phyloP scores from a whole-genome alignment of 37 sponge, comb jelly and placozoan genomes.

The Spongilla lacustris region DNA sequence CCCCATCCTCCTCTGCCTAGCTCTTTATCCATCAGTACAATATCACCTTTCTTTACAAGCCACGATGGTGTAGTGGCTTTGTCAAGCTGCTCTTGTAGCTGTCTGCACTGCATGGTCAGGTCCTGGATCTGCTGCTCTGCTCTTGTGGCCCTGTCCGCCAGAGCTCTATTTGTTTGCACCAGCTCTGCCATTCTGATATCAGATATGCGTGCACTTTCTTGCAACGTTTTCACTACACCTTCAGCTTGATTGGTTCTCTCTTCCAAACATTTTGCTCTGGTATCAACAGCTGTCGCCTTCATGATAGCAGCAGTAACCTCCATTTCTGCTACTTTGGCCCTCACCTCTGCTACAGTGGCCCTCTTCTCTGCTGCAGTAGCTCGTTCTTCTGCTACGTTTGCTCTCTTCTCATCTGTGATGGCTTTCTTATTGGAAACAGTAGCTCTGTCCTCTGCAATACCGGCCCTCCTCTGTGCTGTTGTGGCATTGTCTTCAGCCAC shows the following conservation, averaged over 20 bases:
- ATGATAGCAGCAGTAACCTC: background rate
- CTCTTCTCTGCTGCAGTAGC: background rate
- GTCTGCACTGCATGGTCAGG: no score
- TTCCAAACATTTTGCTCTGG: background rate
- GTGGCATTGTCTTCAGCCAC: no score
- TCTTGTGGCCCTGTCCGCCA: no score
- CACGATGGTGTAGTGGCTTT: conserved; percentile 16
- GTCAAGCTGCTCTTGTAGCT: no score
- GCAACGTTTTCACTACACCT: background rate
- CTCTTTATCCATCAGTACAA: background rate
- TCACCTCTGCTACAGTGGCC: background rate
- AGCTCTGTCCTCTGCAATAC: no score
- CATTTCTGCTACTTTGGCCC: background rate
- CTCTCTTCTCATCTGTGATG: background rate
- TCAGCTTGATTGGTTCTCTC: background rate
- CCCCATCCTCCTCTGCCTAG: conserved; percentile 64
- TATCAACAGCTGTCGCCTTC: background rate
- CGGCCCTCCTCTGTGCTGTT: no score
- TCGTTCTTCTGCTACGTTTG: background rate
- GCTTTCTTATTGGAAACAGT: no score
- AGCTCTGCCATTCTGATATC: conserved; percentile 1
- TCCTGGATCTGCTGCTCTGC: no score
- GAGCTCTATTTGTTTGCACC: background rate
- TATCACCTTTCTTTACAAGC: conserved; percentile 24
- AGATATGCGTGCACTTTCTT: conserved; percentile 1